A percentile compares a stretch with the other conserved stretches of the same genome.
phyloP scores from a whole-genome alignment of 1,140 invertebrate genomes.

The Telenomus remus region DNA sequence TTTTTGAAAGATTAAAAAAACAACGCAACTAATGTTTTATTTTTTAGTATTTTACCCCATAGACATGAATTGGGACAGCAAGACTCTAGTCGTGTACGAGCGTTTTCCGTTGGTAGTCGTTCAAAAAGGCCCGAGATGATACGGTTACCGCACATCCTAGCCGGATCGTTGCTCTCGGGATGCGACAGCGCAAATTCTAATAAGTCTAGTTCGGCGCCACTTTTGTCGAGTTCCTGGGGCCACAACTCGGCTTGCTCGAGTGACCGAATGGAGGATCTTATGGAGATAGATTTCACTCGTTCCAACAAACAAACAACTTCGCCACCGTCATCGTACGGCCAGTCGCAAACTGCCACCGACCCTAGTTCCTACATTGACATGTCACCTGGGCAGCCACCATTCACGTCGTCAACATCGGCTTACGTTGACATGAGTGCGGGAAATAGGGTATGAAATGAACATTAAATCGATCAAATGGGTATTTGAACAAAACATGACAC shows the following conservation, averaged over 20 bases:
- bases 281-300: slow-evolving; percentile 86
- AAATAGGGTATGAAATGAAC: slow-evolving; percentile 73
- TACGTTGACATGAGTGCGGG: slow-evolving; percentile 75
- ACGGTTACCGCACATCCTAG: slow-evolving; percentile 74
- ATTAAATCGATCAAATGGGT: too few species aligned
- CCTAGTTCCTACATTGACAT: slow-evolving; percentile 78
- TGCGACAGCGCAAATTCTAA: slow-evolving; percentile 69
- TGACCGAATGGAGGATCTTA: slow-evolving; percentile 84
- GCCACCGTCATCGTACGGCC: slow-evolving; percentile 65
- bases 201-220: slow-evolving; percentile 72
- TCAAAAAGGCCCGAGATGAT: slow-evolving; percentile 75
- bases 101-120: slow-evolving; percentile 83
- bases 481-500: too few species aligned
- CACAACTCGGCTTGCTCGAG: slow-evolving; percentile 77
- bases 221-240: slow-evolving; percentile 74
- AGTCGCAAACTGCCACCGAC: slow-evolving; percentile 71
- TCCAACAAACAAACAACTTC: slow-evolving; percentile 68
- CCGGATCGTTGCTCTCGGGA: too few species aligned
- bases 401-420: slow-evolving; percentile 63
- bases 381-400: slow-evolving; percentile 72
- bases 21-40: slow-evolving; percentile 38
- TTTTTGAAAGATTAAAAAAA: slow-evolving; percentile 1
- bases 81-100: slow-evolving; percentile 77
- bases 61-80: slow-evolving; percentile 72
- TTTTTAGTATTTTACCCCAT: slow-evolving; percentile 58